phyloP scores from a whole-genome alignment of 2,113 vertebrate species.

The Anthoscopus minutus region DNA sequence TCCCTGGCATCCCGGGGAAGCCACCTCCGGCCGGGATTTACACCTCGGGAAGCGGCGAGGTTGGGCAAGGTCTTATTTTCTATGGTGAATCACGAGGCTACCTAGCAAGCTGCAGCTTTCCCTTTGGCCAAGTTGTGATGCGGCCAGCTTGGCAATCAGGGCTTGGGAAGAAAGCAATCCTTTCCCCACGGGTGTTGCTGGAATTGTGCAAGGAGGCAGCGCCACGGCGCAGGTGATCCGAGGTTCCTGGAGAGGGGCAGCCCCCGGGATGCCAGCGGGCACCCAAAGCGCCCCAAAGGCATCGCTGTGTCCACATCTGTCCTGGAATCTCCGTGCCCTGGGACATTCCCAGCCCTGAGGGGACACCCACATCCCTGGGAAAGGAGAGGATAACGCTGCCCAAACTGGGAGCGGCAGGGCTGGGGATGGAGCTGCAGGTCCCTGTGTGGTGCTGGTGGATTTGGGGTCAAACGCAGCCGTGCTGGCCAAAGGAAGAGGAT shows the following conservation, averaged over 20 bases:
- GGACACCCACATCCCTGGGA: background rate
- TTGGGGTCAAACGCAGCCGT: background rate
- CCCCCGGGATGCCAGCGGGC: background rate
- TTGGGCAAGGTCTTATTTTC: slow-evolving; percentile 29
- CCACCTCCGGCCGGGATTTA: background rate
- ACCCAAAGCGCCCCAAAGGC: background rate
- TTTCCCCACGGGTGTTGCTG: background rate
- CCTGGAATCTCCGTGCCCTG: accelerated
- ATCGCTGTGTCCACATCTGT: accelerated
- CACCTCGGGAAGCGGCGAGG: accelerated
- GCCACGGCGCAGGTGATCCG: accelerated
- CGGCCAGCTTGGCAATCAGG: background rate
- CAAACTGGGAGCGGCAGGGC: background rate
- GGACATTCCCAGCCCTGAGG: background rate
- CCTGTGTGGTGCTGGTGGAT: background rate
- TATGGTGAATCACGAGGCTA: slow-evolving; percentile 5
- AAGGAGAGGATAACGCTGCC: accelerated
- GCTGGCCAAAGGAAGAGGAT: background rate
- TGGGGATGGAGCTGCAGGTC: background rate
- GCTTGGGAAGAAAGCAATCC: background rate
- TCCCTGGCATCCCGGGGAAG: background rate
- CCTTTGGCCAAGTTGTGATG: background rate
- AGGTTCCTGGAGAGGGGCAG: background rate
- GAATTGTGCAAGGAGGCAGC: background rate
- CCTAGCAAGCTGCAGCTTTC: background rate